Base-by-base conservation (phyloP, 1,140 invertebrate species). In the Tribolium castaneum region DNA sequence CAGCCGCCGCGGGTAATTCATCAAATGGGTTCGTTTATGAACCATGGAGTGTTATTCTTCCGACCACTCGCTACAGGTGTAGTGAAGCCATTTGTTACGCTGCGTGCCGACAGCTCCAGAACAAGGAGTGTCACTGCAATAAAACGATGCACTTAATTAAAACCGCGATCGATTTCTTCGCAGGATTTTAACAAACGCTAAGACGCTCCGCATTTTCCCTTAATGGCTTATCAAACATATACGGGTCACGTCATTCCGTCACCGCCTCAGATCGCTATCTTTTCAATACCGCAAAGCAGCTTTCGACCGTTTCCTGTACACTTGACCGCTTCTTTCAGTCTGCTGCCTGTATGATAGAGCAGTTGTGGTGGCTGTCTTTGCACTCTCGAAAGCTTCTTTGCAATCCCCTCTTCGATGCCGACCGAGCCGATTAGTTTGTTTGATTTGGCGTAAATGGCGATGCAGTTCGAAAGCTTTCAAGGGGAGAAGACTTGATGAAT, bases 1-100 rank as follows among this genome's bases (percentile, higher is more conserved):
- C 73, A 75, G 54, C 73, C 73, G 73, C 73, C 73, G 73, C 73
- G 19, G 52, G 73, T 75, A 75, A 75, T 75, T 62, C 73, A 75
- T 75, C 73, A 75, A 52, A 72, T 50, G 70, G 35, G 50, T 66
- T 66, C 59, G 59, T 30, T 66, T 66, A 66, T 66, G 59, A 66
- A 66, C 70, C 70, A 51, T 16, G 45, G 7, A 50, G 70, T 72
- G 45, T 73, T 73, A 54, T 73, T 73, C 49, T 73, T 73, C 49
- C 9, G 22, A 14, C 49, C 25, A 35, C 49, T 75, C 51, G 45
- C 25, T 62, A 75, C 73, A 75, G 73, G 73, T 75, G 73, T 73
- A 73, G 49, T 12, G 13, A 30, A 54, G 25, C 52, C 49, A 73
- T 52, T 51, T 51, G 49, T 73, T 52, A 51, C 45, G 52, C 49